phyloP scores from a whole-genome alignment of 2,113 vertebrate species.

The Neofelis nebulosa region DNA sequence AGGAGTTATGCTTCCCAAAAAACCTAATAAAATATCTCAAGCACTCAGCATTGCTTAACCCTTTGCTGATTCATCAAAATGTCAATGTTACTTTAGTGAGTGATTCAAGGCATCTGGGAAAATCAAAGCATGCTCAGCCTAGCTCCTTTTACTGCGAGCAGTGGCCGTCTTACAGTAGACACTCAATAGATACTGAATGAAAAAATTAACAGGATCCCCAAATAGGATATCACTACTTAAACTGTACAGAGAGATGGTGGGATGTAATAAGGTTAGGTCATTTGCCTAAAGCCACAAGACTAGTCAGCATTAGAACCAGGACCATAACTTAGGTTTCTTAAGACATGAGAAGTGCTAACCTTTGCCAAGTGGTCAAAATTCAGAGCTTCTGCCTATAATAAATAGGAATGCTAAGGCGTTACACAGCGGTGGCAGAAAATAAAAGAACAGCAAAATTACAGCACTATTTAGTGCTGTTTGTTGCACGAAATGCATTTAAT shows the following conservation, averaged over 20 bases:
- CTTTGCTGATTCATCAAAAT: slow-evolving; percentile 6
- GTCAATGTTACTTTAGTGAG: not conserved
- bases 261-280: not conserved
- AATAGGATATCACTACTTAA: not conserved
- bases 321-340: not conserved
- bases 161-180: not conserved
- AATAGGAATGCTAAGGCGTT: not conserved
- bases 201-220: not conserved
- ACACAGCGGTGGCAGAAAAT: not conserved
- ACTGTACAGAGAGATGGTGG: not conserved
- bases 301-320: not conserved
- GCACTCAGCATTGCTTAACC: slow-evolving; percentile 35
- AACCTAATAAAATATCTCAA: not conserved
- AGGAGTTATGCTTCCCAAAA: not conserved
- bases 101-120: not conserved
- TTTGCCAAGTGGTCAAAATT: not conserved
- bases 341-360: not conserved
- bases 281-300: not conserved
- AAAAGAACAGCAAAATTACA: not conserved
- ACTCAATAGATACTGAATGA: not conserved
- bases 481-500: not conserved
- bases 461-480: not conserved
- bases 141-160: not conserved
- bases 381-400: not conserved
- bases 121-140: not conserved